A percentile compares a stretch with the other conserved stretches of the same genome.
Evolutionary conservation across 2,888 invertebrate species (phyloP).

Genomic region (Tetragnatha montana): DNA sequence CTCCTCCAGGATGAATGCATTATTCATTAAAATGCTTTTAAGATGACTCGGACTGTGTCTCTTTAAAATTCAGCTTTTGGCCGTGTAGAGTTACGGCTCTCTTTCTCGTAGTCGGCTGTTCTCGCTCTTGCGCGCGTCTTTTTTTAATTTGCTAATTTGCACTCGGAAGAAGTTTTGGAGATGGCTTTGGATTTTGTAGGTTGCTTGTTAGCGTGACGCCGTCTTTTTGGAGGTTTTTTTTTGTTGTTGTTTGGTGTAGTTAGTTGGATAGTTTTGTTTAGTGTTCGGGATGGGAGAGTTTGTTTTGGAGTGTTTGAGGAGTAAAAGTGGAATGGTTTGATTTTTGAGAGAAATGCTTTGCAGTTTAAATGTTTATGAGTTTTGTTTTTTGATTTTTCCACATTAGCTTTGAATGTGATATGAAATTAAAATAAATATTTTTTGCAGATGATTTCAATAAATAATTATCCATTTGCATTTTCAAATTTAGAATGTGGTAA

Average conservation of each 20-base stretch:
- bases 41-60: constrained; percentile 46
- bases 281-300: too few species aligned
- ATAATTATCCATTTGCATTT: too few species aligned
- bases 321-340: too few species aligned
- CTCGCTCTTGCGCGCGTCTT: background rate
- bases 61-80: constrained; percentile 32
- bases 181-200: background rate
- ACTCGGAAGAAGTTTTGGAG: background rate
- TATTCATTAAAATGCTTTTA: constrained; percentile 68
- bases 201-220: background rate
- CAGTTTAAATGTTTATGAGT: too few species aligned
- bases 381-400: too few species aligned
- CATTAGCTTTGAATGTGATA: too few species aligned
- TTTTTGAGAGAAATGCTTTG: too few species aligned
- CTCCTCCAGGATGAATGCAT: constrained; percentile 46
- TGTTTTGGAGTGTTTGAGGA: too few species aligned
- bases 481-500: too few species aligned
- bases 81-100: constrained; percentile 14
- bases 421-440: too few species aligned
- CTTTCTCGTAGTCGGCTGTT: background rate
- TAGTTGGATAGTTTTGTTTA: too few species aligned
- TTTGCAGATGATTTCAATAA: too few species aligned
- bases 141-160: constrained; percentile 17
- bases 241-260: background rate
- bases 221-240: background rate